Percentiles rank a stretch among this genome's conserved stretches.
Conservation (phyloP, 2,113 vertebrate genomes). For the Dasypus novemcinctus region DNA sequence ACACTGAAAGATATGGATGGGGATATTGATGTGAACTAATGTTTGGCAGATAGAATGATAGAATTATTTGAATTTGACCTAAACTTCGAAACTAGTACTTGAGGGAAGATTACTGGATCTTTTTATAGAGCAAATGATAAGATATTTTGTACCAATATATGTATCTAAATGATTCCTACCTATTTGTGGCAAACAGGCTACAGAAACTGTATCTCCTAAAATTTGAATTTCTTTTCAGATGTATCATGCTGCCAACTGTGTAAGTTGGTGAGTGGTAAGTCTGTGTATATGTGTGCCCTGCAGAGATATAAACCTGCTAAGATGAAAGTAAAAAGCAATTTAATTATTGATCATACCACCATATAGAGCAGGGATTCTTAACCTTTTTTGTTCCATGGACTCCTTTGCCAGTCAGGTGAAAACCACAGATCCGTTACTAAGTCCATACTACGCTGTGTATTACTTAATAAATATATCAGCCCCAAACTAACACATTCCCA, state of each 20-base stretch:
- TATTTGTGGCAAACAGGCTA: not conserved
- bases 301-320: not conserved
- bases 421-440: no score
- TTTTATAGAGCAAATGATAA: not conserved
- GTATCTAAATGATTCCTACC: not conserved
- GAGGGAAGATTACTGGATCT: not conserved
- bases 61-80: not conserved
- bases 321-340: not conserved
- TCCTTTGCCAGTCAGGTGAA: no score
- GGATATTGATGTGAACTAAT: not conserved
- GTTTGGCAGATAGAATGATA: not conserved
- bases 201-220: not conserved
- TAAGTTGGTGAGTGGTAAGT: not conserved
- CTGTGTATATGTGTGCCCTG: not conserved
- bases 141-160: not conserved
- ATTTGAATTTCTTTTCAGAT: not conserved
- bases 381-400: no score
- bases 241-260: not conserved
- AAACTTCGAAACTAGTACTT: not conserved
- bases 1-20: not conserved
- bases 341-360: not conserved
- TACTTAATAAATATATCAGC: no score
- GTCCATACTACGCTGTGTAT: no score
- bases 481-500: no score
- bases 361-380: not conserved